Base-by-base conservation (phyloP, 2,888 invertebrate species). In the Nebria salina region DNA sequence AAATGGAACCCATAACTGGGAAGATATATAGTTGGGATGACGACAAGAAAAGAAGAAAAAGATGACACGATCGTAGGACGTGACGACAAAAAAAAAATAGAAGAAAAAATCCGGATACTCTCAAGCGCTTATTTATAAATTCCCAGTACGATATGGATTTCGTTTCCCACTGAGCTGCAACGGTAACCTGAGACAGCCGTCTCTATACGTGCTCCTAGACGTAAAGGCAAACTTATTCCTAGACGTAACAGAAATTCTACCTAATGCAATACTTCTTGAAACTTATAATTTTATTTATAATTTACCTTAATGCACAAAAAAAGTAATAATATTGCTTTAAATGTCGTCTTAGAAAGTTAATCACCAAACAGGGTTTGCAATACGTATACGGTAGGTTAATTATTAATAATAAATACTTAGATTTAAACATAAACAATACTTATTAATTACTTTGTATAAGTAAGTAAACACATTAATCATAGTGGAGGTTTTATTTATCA, bases 51-150 rank as follows among this genome's bases (percentile, higher is more conserved):
- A 70, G 70, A 11, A 70, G 70, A 70, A 70, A 70, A 70, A 11
- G 26, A 70, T 70, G 34, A 70, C 70, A 25, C 20, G 70, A 34
- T 26, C 34, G 34, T 34, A 70, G 25, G 26, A 70, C 11, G 70
- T 15, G n/a, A 26, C 26, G 8, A 20, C 20, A 20, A 11, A 20
- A 34, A 20, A 20, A 26, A 70, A 70, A 26, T 6, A 20, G 26
- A 70, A 70, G 13, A 70, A 26, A 70, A 34, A 26, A 70, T 70
- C 54, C 25, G 70, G 70, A 70, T 26, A 70, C 20, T 70, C 70
- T 54, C 54, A 54, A 54, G 70, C 34, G 73, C 73, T 78, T 78
- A 78, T 78, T 78, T 78, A 78, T 78, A 78, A 78, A 78, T 73
- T 78, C 78, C 72, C 34, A 41, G 15, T 65, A 6, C 41, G 34